phyloP scores from a whole-genome alignment of 1,140 invertebrate genomes.

The Euura saliciscinereae region DNA sequence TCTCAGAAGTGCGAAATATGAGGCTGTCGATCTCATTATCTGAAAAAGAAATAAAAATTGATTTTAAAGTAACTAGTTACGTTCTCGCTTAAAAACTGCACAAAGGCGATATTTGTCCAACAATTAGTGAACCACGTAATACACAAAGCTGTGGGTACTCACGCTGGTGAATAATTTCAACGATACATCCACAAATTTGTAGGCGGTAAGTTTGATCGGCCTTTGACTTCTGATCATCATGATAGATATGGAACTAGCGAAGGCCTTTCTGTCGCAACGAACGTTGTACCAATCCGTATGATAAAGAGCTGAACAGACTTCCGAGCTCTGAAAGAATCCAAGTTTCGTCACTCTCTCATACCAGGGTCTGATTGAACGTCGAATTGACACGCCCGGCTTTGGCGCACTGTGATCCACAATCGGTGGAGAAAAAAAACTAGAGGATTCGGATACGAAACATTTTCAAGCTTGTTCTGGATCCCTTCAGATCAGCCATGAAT shows the following conservation, averaged over 20 bases:
- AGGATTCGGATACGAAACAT: no score
- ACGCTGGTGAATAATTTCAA: background rate
- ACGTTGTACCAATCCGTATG: background rate
- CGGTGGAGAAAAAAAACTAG: no score
- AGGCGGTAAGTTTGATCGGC: background rate
- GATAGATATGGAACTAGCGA: background rate
- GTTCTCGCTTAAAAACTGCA: no score
- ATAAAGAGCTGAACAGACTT: background rate
- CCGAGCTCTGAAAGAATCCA: background rate
- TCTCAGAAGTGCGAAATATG: background rate
- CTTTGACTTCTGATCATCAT: background rate
- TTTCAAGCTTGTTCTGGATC: no score
- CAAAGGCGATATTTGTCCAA: no score
- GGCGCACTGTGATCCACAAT: no score
- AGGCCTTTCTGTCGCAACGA: background rate
- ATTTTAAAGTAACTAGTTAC: background rate
- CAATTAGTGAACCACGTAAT: no score
- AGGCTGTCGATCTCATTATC: background rate
- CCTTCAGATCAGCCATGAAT: no score
- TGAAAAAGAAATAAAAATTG: background rate
- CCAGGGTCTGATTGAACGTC: no score
- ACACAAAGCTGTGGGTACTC: background rate
- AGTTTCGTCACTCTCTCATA: background rate
- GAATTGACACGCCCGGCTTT: no score
- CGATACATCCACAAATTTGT: background rate